Percentiles rank a stretch among this genome's conserved stretches.
Evolutionary conservation across 37 sponge, comb jelly and placozoan species (phyloP).

Genomic region (Axinella damicornis): DNA sequence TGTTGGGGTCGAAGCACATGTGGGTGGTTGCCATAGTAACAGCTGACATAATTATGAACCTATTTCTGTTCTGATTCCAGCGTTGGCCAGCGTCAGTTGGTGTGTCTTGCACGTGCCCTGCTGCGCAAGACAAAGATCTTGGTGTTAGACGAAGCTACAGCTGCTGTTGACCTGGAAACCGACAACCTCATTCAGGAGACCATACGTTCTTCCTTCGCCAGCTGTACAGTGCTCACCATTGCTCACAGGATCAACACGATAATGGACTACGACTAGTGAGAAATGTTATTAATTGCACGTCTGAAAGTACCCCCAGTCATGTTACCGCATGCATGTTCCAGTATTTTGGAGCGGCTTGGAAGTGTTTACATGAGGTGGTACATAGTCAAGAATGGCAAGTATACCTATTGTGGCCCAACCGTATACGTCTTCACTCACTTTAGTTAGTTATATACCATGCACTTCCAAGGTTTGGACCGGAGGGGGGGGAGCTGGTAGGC

Average conservation of each 20-base stretch:
- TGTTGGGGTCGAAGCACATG: too few species aligned
- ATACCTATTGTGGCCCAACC: too few species aligned
- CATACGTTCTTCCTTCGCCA: slow-evolving; percentile 87
- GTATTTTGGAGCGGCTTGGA: too few species aligned
- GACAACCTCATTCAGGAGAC: slow-evolving; percentile 96
- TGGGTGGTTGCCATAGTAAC: too few species aligned
- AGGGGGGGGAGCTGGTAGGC: too few species aligned
- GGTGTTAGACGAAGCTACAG: slow-evolving; percentile 98
- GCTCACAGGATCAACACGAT: slow-evolving; percentile 99
- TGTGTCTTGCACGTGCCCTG: slow-evolving; percentile 97
- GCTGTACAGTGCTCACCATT: slow-evolving; percentile 96
- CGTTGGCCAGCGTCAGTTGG: slow-evolving; percentile 98
- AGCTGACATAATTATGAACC: too few species aligned
- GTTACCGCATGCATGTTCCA: neutral
- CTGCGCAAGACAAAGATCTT: slow-evolving; percentile 96
- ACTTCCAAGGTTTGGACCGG: too few species aligned
- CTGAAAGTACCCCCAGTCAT: neutral
- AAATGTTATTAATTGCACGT: neutral
- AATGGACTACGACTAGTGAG: slow-evolving; percentile 91
- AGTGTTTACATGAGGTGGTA: too few species aligned
- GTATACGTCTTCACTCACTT: too few species aligned
- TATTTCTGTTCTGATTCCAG: slow-evolving; percentile 25
- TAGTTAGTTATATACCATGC: too few species aligned
- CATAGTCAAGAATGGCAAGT: too few species aligned
- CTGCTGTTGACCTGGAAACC: slow-evolving; percentile 99